These are phyloP conservation scores for Enteromius anoplus DNA, from an alignment of 2,797 vertebrate genomes.

Conservation along the genomic window DNA sequence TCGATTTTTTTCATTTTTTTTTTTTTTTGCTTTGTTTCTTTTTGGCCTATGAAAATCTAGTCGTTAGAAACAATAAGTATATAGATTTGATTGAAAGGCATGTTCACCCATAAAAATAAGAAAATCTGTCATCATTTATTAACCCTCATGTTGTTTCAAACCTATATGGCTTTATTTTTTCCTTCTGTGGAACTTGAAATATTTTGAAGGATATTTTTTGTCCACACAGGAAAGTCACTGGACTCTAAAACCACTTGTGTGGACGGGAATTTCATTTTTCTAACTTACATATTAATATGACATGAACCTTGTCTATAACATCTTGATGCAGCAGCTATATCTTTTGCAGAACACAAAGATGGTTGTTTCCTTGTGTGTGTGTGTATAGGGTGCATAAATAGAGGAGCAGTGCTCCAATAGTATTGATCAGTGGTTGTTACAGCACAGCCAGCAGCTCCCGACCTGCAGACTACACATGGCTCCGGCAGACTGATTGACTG, in stretches of 20 bases:
- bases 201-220: not conserved
- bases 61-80: not conserved
- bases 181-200: not conserved
- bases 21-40: not conserved
- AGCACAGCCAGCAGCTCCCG: slow-evolving; percentile 56
- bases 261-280: not conserved
- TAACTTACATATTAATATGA: not conserved
- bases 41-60: not conserved
- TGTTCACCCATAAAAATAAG: not conserved
- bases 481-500: slow-evolving; percentile 51
- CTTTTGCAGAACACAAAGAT: slow-evolving; percentile 55
- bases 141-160: not conserved
- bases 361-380: slow-evolving; percentile 41
- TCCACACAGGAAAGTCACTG: not conserved
- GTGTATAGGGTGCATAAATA: slow-evolving; percentile 57
- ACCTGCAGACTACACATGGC: slow-evolving; percentile 59
- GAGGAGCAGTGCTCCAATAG: slow-evolving; percentile 57
- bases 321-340: slow-evolving; percentile 46
- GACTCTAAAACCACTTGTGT: not conserved
- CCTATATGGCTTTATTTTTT: not conserved
- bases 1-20: not conserved
- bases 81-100: not conserved
- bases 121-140: not conserved
- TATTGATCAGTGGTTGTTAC: slow-evolving; percentile 64
- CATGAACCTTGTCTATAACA: slow-evolving; percentile 21